Evolutionary conservation across 1,140 invertebrate species (phyloP).

Genomic region (Papilio helenus): DNA sequence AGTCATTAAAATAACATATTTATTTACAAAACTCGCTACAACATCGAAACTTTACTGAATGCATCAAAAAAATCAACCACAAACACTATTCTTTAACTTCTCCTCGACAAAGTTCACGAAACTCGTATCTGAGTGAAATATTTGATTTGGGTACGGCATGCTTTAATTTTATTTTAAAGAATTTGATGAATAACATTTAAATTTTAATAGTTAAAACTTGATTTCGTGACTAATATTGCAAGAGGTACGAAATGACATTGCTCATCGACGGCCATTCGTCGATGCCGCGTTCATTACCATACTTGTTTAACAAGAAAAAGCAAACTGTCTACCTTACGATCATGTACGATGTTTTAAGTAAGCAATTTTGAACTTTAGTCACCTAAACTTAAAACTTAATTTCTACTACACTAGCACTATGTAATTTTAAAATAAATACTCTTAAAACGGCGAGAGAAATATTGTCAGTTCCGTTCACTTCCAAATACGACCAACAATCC

Average conservation of each 20-base stretch:
- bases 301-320: conserved; percentile 46
- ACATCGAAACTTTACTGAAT: background rate
- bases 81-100: background rate
- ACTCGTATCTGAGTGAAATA: background rate
- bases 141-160: conserved; percentile 2
- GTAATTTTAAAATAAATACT: conserved; percentile 20
- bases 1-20: conserved; percentile 17
- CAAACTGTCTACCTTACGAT: conserved; percentile 8
- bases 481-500: background rate
- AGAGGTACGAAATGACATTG: conserved; percentile 35
- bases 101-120: background rate
- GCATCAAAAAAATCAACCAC: background rate
- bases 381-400: background rate
- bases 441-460: background rate
- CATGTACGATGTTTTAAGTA: background rate
- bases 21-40: conserved; percentile 12
- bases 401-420: background rate
- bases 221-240: conserved; percentile 17
- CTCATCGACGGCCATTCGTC: conserved; percentile 34
- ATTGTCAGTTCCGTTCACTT: conserved; percentile 17
- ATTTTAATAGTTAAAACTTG: conserved; percentile 28
- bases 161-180: conserved; percentile 3
- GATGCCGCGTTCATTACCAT: conserved; percentile 47
- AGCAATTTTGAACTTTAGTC: background rate
- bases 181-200: conserved; percentile 8